Evolutionary conservation across 2,888 invertebrate species (phyloP).

Genomic region (Operophtera brumata): DNA sequence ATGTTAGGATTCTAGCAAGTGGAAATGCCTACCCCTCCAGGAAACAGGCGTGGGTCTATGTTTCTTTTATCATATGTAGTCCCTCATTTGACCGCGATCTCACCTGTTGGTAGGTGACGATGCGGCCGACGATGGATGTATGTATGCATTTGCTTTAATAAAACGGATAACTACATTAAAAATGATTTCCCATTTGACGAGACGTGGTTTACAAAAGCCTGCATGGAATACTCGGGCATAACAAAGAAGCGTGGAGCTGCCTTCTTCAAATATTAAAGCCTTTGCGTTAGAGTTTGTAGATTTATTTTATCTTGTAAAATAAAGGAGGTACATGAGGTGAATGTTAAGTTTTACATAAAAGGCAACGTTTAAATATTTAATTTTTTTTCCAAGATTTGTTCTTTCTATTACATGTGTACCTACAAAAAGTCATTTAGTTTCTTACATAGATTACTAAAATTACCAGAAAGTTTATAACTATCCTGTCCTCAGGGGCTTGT

Average conservation of each 20-base stretch:
- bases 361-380: background rate
- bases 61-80: too few relatives aligned
- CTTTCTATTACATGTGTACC: background rate
- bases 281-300: conserved; percentile 9
- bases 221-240: conserved; percentile 18
- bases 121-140: too few relatives aligned
- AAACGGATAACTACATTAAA: background rate
- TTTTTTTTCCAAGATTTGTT: background rate
- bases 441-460: too few relatives aligned
- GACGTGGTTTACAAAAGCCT: conserved; percentile 17
- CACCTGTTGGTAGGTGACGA: too few relatives aligned
- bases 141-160: too few relatives aligned
- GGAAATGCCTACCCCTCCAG: too few relatives aligned
- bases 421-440: background rate
- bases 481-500: background rate
- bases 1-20: too few relatives aligned
- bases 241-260: conserved; percentile 18
- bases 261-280: conserved; percentile 27
- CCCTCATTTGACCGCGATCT: too few relatives aligned
- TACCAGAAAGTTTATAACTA: too few relatives aligned
- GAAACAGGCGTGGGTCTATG: too few relatives aligned
- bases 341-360: conserved; percentile 1
- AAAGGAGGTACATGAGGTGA: conserved; percentile 11
- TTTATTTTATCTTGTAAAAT: conserved; percentile 12
- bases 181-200: background rate